These are phyloP conservation scores for Echinops telfairi DNA, from an alignment of 2,113 vertebrate genomes.

Conservation along the genomic window DNA sequence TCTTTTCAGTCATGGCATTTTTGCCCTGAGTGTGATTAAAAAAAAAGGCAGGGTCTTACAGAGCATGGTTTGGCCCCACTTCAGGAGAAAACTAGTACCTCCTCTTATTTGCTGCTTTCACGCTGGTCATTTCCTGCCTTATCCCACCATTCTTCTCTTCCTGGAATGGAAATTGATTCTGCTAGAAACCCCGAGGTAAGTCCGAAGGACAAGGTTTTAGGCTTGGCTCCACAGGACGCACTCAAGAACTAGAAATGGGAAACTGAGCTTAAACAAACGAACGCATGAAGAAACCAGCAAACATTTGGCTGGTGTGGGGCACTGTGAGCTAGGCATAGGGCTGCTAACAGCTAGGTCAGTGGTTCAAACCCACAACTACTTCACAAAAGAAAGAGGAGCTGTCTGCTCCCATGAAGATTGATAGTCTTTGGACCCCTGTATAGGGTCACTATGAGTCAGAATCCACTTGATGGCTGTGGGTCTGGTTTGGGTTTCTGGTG, in stretches of 20 bases:
- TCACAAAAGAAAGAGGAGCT: neutral
- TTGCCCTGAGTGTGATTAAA: neutral
- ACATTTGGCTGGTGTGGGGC: neutral
- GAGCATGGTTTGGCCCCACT: neutral
- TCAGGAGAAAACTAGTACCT: neutral
- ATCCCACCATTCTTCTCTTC: neutral
- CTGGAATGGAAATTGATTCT: constrained; percentile 12
- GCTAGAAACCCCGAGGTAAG: neutral
- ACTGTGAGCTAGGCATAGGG: neutral
- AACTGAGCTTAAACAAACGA: constrained; percentile 9
- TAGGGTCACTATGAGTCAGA: too few species aligned
- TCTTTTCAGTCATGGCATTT: neutral
- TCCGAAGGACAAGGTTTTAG: neutral
- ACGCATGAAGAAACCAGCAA: neutral
- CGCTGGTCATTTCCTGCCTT: neutral
- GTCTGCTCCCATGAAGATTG: neutral
- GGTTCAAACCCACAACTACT: neutral
- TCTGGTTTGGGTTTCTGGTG: too few species aligned
- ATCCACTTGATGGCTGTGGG: too few species aligned
- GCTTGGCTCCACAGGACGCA: neutral
- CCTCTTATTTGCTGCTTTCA: neutral
- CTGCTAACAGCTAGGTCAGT: neutral
- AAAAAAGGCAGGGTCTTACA: neutral
- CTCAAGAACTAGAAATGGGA: neutral
- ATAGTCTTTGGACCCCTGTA: neutral